Conservation (phyloP, 2,113 vertebrate genomes). For the Podarcis raffonei region DNA sequence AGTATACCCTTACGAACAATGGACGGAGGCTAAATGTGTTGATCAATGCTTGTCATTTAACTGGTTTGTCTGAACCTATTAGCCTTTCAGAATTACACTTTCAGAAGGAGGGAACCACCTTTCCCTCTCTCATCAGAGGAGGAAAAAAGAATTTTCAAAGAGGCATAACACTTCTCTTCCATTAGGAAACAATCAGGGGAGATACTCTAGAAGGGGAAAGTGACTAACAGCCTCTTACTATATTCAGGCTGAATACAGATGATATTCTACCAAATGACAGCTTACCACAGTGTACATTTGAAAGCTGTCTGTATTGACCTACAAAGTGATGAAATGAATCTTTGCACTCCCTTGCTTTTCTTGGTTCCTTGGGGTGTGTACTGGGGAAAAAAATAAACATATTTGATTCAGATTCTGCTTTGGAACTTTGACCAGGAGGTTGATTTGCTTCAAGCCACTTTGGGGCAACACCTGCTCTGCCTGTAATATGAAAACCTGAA, state of each 20-base stretch:
- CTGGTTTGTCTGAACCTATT: background rate
- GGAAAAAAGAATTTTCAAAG: constrained; percentile 25
- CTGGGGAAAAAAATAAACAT: too few relatives aligned
- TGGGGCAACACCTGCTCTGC: too few relatives aligned
- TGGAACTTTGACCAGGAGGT: too few relatives aligned
- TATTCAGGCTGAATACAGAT: background rate
- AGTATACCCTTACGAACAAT: rapidly evolving
- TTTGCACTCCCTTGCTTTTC: too few relatives aligned
- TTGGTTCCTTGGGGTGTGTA: too few relatives aligned
- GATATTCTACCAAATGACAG: background rate
- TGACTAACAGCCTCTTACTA: background rate
- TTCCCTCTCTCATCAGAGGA: background rate
- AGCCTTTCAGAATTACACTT: background rate
- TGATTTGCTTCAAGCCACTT: too few relatives aligned
- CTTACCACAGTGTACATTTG: background rate
- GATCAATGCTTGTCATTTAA: background rate
- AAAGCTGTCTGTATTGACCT: background rate
- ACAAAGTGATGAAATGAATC: background rate
- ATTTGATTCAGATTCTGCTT: too few relatives aligned
- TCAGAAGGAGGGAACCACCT: background rate
- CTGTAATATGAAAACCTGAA: too few relatives aligned
- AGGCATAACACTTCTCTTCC: rapidly evolving
- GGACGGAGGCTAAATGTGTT: background rate
- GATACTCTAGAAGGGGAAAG: background rate
- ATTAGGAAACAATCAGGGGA: background rate